phyloP scores from a whole-genome alignment of 1,140 invertebrate genomes.

The Ceratina australensis region DNA sequence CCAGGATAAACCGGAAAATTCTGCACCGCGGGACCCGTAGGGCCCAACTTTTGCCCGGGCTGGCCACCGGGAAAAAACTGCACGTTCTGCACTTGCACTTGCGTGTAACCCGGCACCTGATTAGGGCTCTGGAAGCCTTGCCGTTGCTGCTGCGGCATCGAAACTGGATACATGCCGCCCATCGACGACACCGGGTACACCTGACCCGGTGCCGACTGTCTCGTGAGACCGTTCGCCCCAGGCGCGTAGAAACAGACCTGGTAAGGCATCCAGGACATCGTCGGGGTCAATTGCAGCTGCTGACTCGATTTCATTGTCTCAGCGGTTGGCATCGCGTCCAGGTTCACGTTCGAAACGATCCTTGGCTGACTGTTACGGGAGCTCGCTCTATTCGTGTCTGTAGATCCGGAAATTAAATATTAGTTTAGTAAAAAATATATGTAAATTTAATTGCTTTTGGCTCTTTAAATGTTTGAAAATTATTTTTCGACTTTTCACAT shows the following conservation, averaged over 20 bases:
- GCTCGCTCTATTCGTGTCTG: background rate
- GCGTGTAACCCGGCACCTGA: conserved; percentile 15
- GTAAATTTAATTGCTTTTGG: background rate
- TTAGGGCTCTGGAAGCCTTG: conserved; percentile 2
- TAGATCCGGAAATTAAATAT: conserved; percentile 4
- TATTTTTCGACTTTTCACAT: no score
- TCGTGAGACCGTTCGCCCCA: background rate
- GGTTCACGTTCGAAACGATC: background rate
- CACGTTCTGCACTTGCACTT: conserved; percentile 33
- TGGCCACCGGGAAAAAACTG: conserved; percentile 8
- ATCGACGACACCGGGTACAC: conserved; percentile 31
- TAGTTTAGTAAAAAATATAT: background rate
- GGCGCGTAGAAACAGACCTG: conserved; percentile 59
- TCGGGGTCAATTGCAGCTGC: conserved; percentile 52
- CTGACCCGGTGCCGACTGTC: background rate
- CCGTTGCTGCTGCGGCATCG: conserved; percentile 10
- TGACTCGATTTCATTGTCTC: conserved; percentile 56
- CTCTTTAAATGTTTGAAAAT: no score
- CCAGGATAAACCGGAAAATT: conserved; percentile 16
- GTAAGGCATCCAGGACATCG: conserved; percentile 47
- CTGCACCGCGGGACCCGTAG: background rate
- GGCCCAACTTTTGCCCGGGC: background rate
- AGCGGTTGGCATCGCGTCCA: conserved; percentile 31
- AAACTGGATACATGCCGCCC: background rate
- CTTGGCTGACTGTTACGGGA: background rate